These are phyloP conservation scores for Cyanistes caeruleus DNA, from an alignment of 2,113 vertebrate genomes.

Conservation along the genomic window DNA sequence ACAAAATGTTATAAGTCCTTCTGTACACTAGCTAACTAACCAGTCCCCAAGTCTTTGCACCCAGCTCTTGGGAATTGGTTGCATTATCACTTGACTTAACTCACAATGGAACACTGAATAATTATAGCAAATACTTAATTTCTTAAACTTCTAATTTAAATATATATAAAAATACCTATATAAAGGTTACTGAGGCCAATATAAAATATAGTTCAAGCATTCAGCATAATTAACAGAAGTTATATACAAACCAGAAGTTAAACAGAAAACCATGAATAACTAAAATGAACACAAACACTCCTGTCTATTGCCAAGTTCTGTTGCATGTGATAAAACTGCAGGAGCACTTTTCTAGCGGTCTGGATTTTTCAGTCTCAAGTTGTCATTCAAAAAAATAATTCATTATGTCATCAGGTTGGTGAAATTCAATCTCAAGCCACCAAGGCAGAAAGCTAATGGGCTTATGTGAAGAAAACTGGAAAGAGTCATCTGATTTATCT, in stretches of 20 bases:
- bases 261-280: neutral
- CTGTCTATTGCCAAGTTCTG: neutral
- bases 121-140: neutral
- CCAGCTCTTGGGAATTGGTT: neutral
- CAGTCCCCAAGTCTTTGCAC: neutral
- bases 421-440: neutral
- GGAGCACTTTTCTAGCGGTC: neutral
- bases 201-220: neutral
- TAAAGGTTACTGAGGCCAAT: neutral
- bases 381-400: neutral
- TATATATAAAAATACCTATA: neutral
- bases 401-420: neutral
- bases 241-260: neutral
- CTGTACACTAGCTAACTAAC: neutral
- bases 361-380: neutral
- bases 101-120: neutral
- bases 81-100: neutral
- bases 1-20: slow-evolving; percentile 19
- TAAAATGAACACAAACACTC: neutral
- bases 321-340: neutral
- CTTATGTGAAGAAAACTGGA: neutral
- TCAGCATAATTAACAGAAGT: neutral
- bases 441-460: neutral
- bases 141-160: neutral
- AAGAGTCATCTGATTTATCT: neutral